These are phyloP conservation scores for Acanthosepion lycidas DNA, from an alignment of 2,888 invertebrate genomes.

Conservation along the genomic window DNA sequence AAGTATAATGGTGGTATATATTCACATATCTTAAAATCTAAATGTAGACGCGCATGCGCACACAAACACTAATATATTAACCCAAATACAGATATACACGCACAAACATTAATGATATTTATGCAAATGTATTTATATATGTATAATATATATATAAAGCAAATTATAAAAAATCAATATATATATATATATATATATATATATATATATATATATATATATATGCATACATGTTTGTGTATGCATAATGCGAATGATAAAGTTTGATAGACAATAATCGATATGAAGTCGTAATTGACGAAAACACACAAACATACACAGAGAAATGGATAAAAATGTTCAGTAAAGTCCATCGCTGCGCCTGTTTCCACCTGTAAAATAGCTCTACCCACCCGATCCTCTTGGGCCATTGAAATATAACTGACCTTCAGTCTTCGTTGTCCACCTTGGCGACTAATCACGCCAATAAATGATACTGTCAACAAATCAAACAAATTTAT, in stretches of 20 bases:
- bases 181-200: slow-evolving; percentile 1
- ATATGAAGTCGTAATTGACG: neutral
- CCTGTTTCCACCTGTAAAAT: no score
- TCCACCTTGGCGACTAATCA: neutral
- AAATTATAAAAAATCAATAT: neutral
- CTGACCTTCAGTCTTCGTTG: neutral
- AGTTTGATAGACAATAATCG: no score
- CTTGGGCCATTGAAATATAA: neutral
- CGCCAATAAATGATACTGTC: neutral
- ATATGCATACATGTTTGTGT: neutral
- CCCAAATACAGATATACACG: no score
- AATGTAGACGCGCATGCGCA: no score
- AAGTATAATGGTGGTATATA: no score
- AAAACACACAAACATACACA: neutral
- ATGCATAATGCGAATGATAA: neutral
- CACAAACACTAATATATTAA: no score
- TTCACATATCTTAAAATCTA: no score
- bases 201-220: neutral
- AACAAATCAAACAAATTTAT: neutral
- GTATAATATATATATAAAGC: neutral
- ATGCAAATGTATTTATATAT: neutral
- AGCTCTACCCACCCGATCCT: neutral
- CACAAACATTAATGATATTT: neutral
- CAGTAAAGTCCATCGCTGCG: neutral
- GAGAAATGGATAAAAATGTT: neutral